Conservation (phyloP, 2,888 invertebrate genomes). For the Cacoxenus indagator region DNA sequence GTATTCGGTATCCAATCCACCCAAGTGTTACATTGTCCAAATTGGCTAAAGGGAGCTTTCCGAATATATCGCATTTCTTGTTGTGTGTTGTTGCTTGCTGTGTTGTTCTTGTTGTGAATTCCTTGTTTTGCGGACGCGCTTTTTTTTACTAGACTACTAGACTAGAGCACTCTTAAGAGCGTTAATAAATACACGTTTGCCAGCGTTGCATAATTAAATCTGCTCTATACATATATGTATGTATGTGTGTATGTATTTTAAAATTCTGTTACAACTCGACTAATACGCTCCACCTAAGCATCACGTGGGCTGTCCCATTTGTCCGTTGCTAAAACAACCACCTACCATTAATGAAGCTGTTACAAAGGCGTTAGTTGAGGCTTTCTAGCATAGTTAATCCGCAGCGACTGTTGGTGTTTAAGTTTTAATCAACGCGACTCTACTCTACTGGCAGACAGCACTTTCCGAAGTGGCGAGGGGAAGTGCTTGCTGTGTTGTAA, state of each 20-base stretch:
- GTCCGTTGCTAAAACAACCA: slow-evolving; percentile 17
- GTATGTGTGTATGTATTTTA: background rate
- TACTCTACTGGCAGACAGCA: background rate
- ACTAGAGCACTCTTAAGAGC: no score
- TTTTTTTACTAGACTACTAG: no score
- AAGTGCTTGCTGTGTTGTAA: background rate
- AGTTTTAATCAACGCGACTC: slow-evolving; percentile 63
- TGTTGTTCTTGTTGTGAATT: no score
- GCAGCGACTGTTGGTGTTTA: slow-evolving; percentile 64
- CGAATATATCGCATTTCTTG: background rate
- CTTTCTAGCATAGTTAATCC: slow-evolving; percentile 65
- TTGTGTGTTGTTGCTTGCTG: no score
- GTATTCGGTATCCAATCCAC: background rate
- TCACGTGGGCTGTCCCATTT: background rate
- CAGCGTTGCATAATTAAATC: no score
- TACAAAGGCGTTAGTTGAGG: slow-evolving; percentile 59
- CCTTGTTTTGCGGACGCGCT: no score
- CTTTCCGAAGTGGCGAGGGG: background rate
- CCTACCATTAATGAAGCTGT: slow-evolving; percentile 45
- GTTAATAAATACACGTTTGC: no score
- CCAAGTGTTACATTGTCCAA: background rate
- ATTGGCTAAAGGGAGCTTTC: background rate
- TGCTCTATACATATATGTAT: no score
- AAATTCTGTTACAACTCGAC: background rate
- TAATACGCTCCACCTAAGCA: background rate